Evolutionary conservation across 2,797 vertebrate genomes (phyloP), one percentile per base, ranked within the genome.

Genomic region (Ammospiza maritima): DNA sequence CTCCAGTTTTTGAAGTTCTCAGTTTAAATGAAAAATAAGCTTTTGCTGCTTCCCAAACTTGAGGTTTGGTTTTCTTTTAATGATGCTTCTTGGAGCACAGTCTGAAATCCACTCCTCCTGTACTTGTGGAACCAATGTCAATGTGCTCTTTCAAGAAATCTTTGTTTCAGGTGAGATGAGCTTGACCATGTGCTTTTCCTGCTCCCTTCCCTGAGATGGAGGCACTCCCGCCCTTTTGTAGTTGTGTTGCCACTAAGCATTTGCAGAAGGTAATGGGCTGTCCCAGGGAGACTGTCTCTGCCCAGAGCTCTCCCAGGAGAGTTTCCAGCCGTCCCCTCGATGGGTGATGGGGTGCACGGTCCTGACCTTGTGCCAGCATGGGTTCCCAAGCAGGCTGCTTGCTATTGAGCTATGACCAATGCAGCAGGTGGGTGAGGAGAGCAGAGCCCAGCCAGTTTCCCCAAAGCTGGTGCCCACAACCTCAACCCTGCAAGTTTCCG

Each of bases 1-100:
- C 38, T 86, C 27, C 62, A 82, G 57, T 61, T 38, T 83, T 93
- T n/a, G 42, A 92, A 75, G 89, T 94, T 96, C 57, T 82, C 75
- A 32, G 27, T 89, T 92, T 44, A 74, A 92, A 77, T 77, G 79
- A 74, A 79, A 90, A 88, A 88, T 72, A 92, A 82, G 65, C 71
- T 93, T 80, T 50, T 92, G 58, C 78, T 95, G 91, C 86, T 64
- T 91, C 66, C 48, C 42, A 44, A 50, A 64, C 71, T 62, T 62
- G 51, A 93, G 42, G 47, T 89, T 95, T 91, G 47, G 38, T 84
- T 85, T 85, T 76, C 61, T 78, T 92, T 29, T 48, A 82, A 54
- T 73, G 10, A 26, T 74, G 48, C 88, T 86, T 93, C 75, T 93
- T 93, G 66, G 83, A 93, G 85, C 81, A 75, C 51, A 60, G 69